A percentile compares a stretch with the other conserved stretches of the same genome.
Conservation (phyloP, 2,888 invertebrate species). For the Horisme vitalbata region DNA sequence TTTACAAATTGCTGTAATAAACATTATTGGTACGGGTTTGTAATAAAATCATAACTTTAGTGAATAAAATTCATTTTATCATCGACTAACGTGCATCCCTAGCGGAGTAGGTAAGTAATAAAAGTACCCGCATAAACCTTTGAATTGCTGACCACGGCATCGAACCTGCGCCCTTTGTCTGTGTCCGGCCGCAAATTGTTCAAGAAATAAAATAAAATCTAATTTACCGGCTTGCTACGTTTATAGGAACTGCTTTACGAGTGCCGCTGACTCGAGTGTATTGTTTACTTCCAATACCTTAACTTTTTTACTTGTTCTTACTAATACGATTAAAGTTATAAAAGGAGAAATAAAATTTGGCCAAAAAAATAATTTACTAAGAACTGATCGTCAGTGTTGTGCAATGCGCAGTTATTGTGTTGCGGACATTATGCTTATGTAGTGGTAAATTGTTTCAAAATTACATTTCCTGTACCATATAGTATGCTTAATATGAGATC, state of each 20-base stretch:
- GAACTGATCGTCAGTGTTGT: too few relatives aligned
- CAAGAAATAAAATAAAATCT: constrained; percentile 82
- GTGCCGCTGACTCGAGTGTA: constrained; percentile 62
- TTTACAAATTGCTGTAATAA: too few relatives aligned
- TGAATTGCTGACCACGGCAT: constrained; percentile 79
- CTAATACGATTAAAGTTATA: constrained; percentile 52
- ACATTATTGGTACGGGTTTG: too few relatives aligned
- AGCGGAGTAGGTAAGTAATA: constrained; percentile 69
- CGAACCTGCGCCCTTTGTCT: constrained; percentile 78
- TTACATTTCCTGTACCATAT: too few relatives aligned
- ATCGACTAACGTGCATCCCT: constrained; percentile 46
- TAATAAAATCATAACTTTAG: too few relatives aligned
- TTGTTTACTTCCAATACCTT: constrained; percentile 68
- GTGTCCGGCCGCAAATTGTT: constrained; percentile 77
- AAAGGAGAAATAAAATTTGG: constrained; percentile 46
- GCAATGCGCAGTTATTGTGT: too few relatives aligned
- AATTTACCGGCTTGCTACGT: constrained; percentile 78
- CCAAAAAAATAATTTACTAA: too few relatives aligned
- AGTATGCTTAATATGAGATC: too few relatives aligned
- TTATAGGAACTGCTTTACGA: constrained; percentile 75
- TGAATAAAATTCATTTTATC: too few relatives aligned
- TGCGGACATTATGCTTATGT: too few relatives aligned
- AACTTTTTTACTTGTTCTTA: constrained; percentile 54
- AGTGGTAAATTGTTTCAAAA: too few relatives aligned
- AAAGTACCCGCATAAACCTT: constrained; percentile 80